These are phyloP conservation scores for Parochlus steinenii DNA, from an alignment of 2,888 invertebrate species.

Conservation along the genomic window DNA sequence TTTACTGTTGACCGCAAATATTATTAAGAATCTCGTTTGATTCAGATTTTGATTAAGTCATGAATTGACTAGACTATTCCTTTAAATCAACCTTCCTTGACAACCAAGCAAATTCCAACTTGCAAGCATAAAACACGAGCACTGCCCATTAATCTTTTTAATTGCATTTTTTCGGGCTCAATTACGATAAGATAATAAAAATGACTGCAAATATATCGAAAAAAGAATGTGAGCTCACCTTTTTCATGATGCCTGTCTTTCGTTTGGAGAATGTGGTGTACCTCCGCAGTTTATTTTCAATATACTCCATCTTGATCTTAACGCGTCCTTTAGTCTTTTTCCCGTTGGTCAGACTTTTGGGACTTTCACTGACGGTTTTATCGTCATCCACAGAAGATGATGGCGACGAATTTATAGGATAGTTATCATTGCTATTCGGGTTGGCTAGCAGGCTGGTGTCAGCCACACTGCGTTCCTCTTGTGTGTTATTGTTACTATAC, in stretches of 20 bases:
- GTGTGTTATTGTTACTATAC: conserved; percentile 7
- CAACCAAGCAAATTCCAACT: no score
- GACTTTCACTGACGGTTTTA: conserved; percentile 7
- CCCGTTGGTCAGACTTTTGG: conserved; percentile 43
- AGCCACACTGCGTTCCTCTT: conserved; percentile 1
- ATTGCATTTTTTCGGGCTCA: no score
- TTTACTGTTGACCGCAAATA: no score
- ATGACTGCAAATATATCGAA: background rate
- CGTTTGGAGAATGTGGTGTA: conserved; percentile 99
- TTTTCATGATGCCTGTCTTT: conserved; percentile 99
- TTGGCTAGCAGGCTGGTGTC: background rate
- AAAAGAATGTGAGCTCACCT: conserved; percentile 60
- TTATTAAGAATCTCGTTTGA: no score
- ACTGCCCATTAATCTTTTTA: no score
- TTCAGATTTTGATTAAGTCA: no score
- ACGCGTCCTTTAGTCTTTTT: conserved; percentile 99
- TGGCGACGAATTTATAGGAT: conserved; percentile 11
- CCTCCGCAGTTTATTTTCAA: conserved; percentile 94
- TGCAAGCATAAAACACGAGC: no score
- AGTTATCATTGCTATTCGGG: conserved; percentile 9
- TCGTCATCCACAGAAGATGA: conserved; percentile 8
- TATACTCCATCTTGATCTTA: conserved; percentile 99
- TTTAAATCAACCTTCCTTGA: no score
- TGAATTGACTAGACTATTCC: no score
- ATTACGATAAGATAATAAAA: no score